Base-by-base conservation (phyloP, 2,113 vertebrate genomes). In the Hipposideros armiger region DNA sequence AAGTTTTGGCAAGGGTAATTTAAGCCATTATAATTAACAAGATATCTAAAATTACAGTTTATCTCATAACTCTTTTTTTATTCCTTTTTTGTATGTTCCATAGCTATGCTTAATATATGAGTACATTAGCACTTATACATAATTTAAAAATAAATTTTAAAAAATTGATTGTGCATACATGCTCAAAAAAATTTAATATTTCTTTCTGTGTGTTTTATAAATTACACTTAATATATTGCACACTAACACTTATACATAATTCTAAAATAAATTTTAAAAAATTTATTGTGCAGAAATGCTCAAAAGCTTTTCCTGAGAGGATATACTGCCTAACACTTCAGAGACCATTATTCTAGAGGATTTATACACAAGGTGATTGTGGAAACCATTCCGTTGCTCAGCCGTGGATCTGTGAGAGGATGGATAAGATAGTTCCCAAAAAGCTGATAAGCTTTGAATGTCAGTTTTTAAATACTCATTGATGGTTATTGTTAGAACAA, bases 281-380 rank as follows among this genome's bases (percentile, higher is more conserved):
- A 45, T n/a, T 1, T 26, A 54, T 17, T 54, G 15, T 7, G 14
- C n/a, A 19, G 6, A 14, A 32, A 47, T 1, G 30, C 2, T 84
- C 20, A 40, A 54, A 26, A 19, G 2, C 7, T 73, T 45, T 52
- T 30, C 8, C 36, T 5, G 13, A 42, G 4, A 20, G 8, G 15
- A 14, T 4, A 20, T 13, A 58, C 52, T 22, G 3, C 16, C 24
- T 10, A 42, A 42, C 16, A 5, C 24, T 8, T 16, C 30, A 40
- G 58, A 73, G 32, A 20, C 10, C 16, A 4, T 11, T 1, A 0
- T 24, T 24, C 40, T n/a, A 22, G 45, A 85, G 11, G 24, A 22
- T 3, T 22, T 19, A 14, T 2, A 11, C 7, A 4, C 8, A 3
- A 1, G 2, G 14, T 64, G 73, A 8, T 2, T 19, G 17, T 11